A percentile compares a stretch with the other conserved stretches of the same genome.
These are phyloP conservation scores for Eledone cirrhosa DNA, from an alignment of 2,888 invertebrate genomes.

Conservation along the genomic window DNA sequence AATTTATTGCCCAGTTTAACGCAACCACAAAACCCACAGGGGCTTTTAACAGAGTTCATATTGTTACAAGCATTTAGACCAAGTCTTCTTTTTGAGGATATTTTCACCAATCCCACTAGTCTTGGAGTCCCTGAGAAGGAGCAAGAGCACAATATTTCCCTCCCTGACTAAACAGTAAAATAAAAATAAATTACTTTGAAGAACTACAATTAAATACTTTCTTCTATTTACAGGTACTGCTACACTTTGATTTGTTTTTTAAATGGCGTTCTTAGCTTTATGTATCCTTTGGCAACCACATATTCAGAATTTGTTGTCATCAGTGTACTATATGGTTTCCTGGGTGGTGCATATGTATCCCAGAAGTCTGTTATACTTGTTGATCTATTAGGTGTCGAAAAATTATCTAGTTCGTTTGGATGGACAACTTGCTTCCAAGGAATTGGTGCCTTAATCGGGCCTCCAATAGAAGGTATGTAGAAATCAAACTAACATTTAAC, in stretches of 20 bases:
- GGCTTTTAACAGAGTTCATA: no score
- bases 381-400: conserved; percentile 53
- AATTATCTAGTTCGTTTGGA: conserved; percentile 53
- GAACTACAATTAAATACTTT: no score
- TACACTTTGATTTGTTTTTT: conserved; percentile 4
- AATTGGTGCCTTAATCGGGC: conserved; percentile 50
- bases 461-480: conserved; percentile 52
- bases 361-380: conserved; percentile 58
- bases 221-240: neutral
- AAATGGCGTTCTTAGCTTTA: conserved; percentile 24
- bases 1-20: no score
- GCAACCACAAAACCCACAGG: no score
- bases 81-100: no score
- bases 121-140: no score
- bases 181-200: no score
- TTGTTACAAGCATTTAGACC: no score
- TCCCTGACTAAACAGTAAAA: no score
- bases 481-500: neutral
- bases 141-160: no score
- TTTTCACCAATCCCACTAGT: no score
- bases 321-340: conserved; percentile 46
- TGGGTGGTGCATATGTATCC: conserved; percentile 52
- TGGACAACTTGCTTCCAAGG: conserved; percentile 53
- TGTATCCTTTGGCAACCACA: conserved; percentile 41
- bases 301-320: conserved; percentile 42